Evolutionary conservation across 2,113 vertebrate species (phyloP).

Genomic region (Datnioides undecimradiatus): DNA sequence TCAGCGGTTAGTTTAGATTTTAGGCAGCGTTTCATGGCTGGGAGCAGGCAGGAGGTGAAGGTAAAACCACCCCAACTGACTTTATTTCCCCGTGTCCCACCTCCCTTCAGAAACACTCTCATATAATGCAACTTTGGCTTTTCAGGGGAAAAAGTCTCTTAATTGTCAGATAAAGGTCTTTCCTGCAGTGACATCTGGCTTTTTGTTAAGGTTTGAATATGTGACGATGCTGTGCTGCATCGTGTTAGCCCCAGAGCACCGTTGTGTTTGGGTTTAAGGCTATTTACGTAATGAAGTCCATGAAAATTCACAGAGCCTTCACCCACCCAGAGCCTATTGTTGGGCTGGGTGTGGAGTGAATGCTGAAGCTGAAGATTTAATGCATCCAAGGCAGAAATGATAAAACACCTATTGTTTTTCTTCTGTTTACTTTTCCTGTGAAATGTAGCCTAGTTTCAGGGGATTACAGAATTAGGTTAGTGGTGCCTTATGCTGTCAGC

Average conservation of each 20-base stretch:
- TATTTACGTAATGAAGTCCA: background rate
- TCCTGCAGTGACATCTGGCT: background rate
- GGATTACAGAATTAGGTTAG: slow-evolving; percentile 79
- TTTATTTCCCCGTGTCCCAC: background rate
- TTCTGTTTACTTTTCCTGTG: slow-evolving; percentile 48
- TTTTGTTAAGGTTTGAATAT: background rate
- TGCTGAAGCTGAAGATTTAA: slow-evolving; percentile 10
- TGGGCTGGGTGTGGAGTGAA: slow-evolving; percentile 1
- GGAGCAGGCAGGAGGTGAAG: background rate
- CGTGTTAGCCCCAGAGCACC: no score
- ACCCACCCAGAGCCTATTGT: slow-evolving; percentile 9
- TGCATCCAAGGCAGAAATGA: slow-evolving; percentile 19
- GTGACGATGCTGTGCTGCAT: background rate
- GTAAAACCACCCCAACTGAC: background rate
- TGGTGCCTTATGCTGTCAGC: slow-evolving; percentile 64
- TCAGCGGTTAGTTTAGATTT: slow-evolving; percentile 2
- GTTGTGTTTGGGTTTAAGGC: background rate
- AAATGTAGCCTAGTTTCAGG: slow-evolving; percentile 66
- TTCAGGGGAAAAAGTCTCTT: background rate
- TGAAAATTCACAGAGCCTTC: slow-evolving; percentile 4
- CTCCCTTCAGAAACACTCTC: background rate
- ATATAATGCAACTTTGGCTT: background rate
- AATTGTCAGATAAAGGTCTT: no score
- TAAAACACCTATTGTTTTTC: slow-evolving; percentile 59
- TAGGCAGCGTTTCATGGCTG: background rate